These are phyloP conservation scores for Phengaris alcon DNA, from an alignment of 2,888 invertebrate genomes.

Conservation along the genomic window DNA sequence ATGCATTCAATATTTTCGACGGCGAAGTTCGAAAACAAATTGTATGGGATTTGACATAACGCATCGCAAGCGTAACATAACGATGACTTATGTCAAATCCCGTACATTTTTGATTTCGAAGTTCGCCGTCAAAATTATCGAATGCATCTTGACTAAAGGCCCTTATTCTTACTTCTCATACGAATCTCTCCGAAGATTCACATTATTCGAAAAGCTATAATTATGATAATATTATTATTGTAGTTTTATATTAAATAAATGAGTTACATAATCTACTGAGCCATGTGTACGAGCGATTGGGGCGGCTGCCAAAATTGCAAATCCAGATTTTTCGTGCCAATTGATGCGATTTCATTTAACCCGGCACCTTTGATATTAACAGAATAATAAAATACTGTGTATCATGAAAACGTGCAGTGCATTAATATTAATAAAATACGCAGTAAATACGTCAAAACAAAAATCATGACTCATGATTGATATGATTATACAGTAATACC, in stretches of 20 bases:
- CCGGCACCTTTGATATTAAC: conserved; percentile 13
- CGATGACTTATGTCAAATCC: too few species aligned
- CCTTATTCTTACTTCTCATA: too few species aligned
- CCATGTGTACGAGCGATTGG: neutral
- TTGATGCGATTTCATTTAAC: conserved; percentile 13
- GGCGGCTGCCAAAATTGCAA: neutral
- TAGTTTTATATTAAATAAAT: neutral
- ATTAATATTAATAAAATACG: neutral
- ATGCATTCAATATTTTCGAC: too few species aligned
- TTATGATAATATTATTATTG: neutral
- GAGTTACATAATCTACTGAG: neutral
- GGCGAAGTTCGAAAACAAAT: too few species aligned
- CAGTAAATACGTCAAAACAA: neutral
- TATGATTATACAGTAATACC: too few species aligned
- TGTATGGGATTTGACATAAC: too few species aligned
- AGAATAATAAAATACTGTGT: conserved; percentile 12
- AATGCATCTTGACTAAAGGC: too few species aligned
- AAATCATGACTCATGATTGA: too few species aligned
- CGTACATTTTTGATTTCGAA: too few species aligned
- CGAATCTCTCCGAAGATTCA: too few species aligned
- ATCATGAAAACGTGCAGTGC: neutral
- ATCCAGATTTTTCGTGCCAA: conserved; percentile 18
- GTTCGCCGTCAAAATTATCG: too few species aligned
- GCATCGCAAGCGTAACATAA: too few species aligned
- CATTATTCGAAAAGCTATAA: neutral